Evolutionary conservation across 2,888 invertebrate species (phyloP).

Genomic region (Myathropa florea): DNA sequence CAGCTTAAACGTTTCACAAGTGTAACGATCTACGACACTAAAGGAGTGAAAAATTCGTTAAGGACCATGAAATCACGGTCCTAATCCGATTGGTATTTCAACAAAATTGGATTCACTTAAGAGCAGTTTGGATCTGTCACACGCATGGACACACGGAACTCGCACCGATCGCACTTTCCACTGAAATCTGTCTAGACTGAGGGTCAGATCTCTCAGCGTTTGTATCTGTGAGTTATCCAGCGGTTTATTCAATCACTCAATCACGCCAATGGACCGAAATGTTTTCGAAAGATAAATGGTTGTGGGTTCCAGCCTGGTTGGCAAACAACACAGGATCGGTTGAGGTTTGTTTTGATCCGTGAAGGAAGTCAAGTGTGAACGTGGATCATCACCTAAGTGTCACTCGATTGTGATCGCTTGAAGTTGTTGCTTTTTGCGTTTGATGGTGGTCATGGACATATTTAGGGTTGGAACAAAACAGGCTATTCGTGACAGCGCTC

Average conservation of each 20-base stretch:
- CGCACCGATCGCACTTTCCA: conserved; percentile 1
- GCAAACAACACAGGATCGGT: not conserved
- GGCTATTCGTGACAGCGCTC: too few relatives aligned
- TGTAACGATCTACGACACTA: conserved; percentile 51
- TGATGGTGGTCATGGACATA: not conserved
- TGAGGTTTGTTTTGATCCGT: not conserved
- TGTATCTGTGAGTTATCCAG: conserved; percentile 18
- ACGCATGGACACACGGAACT: conserved; percentile 19
- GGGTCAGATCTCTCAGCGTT: not conserved
- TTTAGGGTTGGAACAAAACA: too few relatives aligned
- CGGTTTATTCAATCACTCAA: conserved; percentile 45
- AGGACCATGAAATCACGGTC: conserved; percentile 55
- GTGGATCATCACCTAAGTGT: not conserved
- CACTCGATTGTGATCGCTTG: not conserved
- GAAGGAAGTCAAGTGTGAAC: not conserved
- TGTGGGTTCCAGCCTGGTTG: not conserved
- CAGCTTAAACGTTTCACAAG: conserved; percentile 65
- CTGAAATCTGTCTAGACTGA: conserved; percentile 38
- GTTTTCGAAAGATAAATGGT: not conserved
- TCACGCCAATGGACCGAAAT: conserved; percentile 10
- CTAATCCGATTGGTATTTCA: conserved; percentile 66
- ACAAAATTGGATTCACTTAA: conserved; percentile 66
- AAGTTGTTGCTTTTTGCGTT: not conserved
- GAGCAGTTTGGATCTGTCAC: conserved; percentile 47
- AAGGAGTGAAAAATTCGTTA: conserved; percentile 45